Evolutionary conservation across 1,140 invertebrate genomes (phyloP).

Genomic region (Zophobas morio): DNA sequence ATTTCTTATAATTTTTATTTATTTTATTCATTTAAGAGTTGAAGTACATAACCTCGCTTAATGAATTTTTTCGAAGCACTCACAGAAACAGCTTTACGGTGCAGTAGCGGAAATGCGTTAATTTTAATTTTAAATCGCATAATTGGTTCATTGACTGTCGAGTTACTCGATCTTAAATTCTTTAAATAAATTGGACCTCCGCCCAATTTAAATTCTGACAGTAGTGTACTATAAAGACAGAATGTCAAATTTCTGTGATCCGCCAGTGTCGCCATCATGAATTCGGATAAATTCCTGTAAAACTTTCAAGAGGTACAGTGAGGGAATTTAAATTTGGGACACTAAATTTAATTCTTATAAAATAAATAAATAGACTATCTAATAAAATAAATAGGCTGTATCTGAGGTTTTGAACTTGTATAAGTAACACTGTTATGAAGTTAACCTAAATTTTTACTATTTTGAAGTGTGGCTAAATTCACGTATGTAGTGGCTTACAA

Average conservation of each 20-base stretch:
- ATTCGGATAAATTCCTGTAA: too few relatives aligned
- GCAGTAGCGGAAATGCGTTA: neutral
- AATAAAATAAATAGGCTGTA: too few relatives aligned
- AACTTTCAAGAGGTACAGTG: too few relatives aligned
- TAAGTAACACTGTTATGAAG: too few relatives aligned
- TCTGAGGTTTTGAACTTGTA: too few relatives aligned
- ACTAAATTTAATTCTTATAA: too few relatives aligned
- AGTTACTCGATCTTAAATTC: conserved; percentile 13
- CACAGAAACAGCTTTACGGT: neutral
- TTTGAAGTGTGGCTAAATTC: too few relatives aligned
- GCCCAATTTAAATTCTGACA: conserved; percentile 38
- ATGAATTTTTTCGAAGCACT: conserved; percentile 1
- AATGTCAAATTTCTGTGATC: conserved; percentile 5
- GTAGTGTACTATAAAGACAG: neutral
- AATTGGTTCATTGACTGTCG: conserved; percentile 29
- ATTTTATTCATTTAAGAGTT: conserved; percentile 58
- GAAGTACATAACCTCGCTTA: conserved; percentile 45
- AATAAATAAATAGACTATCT: too few relatives aligned
- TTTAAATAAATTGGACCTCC: conserved; percentile 32
- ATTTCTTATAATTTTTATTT: conserved; percentile 58
- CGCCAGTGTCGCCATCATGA: too few relatives aligned
- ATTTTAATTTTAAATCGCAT: conserved; percentile 20
- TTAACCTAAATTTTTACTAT: too few relatives aligned
- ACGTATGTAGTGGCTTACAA: too few relatives aligned
- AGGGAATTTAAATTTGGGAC: too few relatives aligned